Base-by-base conservation (phyloP, 2,888 invertebrate species). In the Gastrophysa polygoni region DNA sequence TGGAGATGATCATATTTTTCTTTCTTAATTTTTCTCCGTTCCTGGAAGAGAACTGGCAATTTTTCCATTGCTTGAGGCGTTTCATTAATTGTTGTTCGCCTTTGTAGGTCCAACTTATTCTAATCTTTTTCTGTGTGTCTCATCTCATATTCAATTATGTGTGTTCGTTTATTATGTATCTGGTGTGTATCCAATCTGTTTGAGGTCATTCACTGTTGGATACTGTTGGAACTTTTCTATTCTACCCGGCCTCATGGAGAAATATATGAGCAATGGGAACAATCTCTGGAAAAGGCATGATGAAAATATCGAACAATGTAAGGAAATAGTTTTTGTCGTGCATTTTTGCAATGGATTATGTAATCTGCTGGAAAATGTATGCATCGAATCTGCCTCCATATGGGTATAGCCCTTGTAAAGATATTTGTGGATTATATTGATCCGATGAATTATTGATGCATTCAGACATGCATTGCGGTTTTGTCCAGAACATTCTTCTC, bases 311-410 rank as follows among this genome's bases (percentile, higher is more conserved):
- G 48, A n/a, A 57, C 57, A 5, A 16, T 29, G 54, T 48, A 62
- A 20, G 62, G 57, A 17, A 16, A 48, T 8, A 52, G 57, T 10
- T 29, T n/a, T n/a, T n/a, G n/a, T n/a, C n/a, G n/a, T n/a, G n/a
- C n/a, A n/a, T n/a, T n/a, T n/a, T n/a, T n/a, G n/a, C n/a, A n/a
- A n/a, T n/a, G n/a, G n/a, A n/a, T n/a, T n/a, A n/a, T n/a, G n/a
- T n/a, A n/a, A n/a, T n/a, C n/a, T n/a, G n/a, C n/a, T n/a, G n/a
- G n/a, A n/a, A n/a, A n/a, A n/a, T n/a, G 49, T 49, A 55, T 65
- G 61, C 61, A 62, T 56, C 10, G 55, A 57, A 24, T 65, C 62
- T 14, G 50, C 28, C 56, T 62, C 62, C 62, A 65, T 65, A 55
- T 62, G 61, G 21, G 65, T 65, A 34, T 61, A 52, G 7, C 59